These are phyloP conservation scores for Gymnocypris eckloni DNA, from an alignment of 2,797 vertebrate species.

Conservation along the genomic window DNA sequence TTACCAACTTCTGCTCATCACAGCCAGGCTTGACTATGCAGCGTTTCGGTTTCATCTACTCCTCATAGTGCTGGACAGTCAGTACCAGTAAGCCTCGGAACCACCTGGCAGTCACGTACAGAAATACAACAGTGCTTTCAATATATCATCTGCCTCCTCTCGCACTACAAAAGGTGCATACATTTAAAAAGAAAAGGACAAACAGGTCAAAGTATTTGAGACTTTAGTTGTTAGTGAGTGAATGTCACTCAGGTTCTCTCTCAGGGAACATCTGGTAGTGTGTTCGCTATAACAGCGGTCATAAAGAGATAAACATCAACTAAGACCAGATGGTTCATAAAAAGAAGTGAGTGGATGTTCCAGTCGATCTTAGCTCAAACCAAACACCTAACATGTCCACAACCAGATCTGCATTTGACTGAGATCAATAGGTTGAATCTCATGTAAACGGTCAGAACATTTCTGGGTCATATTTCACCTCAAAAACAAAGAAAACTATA, in stretches of 20 bases:
- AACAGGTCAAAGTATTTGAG: conserved; percentile 51
- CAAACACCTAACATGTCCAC: background rate
- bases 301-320: conserved; percentile 60
- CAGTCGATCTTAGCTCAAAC: conserved; percentile 3
- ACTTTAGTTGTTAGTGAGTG: conserved; percentile 68
- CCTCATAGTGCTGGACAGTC: conserved; percentile 53
- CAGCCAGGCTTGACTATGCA: conserved; percentile 18
- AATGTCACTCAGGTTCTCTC: conserved; percentile 85
- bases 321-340: conserved; percentile 21
- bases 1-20: conserved; percentile 2
- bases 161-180: conserved; percentile 44
- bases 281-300: conserved; percentile 71
- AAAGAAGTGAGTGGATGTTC: background rate
- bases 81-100: conserved; percentile 60
- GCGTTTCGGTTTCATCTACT: background rate
- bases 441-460: background rate
- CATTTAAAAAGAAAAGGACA: conserved; percentile 7
- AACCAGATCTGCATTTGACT: background rate
- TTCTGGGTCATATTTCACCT: background rate
- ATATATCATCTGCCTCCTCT: conserved; percentile 30
- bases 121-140: conserved; percentile 47
- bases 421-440: background rate
- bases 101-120: conserved; percentile 49
- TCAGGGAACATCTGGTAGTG: conserved; percentile 74
- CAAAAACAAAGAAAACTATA: background rate